These are phyloP conservation scores for Nixonia krombeini DNA, from an alignment of 1,140 invertebrate genomes.

Conservation along the genomic window DNA sequence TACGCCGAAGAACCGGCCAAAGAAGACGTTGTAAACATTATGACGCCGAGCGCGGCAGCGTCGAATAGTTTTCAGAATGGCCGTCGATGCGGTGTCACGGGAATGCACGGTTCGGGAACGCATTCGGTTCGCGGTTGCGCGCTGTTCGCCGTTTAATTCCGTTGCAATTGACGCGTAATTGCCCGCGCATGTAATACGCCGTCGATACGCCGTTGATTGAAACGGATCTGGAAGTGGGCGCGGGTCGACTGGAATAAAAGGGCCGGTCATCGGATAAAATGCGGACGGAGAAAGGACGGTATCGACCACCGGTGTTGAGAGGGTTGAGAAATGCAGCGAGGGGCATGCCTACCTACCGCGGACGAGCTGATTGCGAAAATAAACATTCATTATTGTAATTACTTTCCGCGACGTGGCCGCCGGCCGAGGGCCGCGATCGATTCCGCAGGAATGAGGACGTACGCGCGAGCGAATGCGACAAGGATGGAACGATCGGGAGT, in stretches of 20 bases:
- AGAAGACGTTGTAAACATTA: constrained; percentile 32
- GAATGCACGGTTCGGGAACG: too few species aligned
- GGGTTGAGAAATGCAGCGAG: constrained; percentile 50
- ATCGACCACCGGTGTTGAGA: constrained; percentile 57
- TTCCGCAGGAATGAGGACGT: neutral
- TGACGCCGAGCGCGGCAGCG: constrained; percentile 10
- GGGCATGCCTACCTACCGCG: constrained; percentile 61
- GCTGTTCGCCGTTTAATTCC: too few species aligned
- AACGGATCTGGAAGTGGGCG: constrained; percentile 10
- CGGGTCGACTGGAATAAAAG: too few species aligned
- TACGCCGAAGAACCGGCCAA: constrained; percentile 22
- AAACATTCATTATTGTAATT: constrained; percentile 67
- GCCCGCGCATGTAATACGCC: too few species aligned
- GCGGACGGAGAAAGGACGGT: neutral
- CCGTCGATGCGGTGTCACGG: too few species aligned
- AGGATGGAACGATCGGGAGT: too few species aligned
- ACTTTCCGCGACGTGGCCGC: constrained; percentile 57
- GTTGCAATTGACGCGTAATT: too few species aligned
- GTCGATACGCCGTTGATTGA: too few species aligned
- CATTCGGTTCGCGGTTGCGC: too few species aligned
- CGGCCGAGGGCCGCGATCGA: constrained; percentile 38
- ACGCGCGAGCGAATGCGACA: neutral
- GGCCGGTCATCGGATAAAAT: too few species aligned
- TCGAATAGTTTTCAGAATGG: neutral
- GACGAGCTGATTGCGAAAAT: constrained; percentile 60